phyloP scores from a whole-genome alignment of 2,888 invertebrate genomes.

The Diabrotica balteata region DNA sequence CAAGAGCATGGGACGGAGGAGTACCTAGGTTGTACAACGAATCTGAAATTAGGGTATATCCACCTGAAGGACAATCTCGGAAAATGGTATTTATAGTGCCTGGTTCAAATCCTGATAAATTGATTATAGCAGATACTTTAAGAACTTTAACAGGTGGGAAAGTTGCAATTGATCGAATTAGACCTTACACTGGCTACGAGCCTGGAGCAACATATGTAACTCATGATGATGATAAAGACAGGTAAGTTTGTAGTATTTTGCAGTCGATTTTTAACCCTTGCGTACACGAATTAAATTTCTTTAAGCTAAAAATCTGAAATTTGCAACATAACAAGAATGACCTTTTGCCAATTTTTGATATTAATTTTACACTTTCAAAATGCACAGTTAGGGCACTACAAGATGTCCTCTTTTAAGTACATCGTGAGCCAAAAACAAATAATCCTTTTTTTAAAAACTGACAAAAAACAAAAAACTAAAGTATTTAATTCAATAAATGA shows the following conservation, averaged over 20 bases:
- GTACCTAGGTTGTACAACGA: constrained; percentile 78
- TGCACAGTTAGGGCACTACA: too few relatives aligned
- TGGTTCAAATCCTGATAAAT: constrained; percentile 76
- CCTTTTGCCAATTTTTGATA: too few relatives aligned
- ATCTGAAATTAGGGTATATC: constrained; percentile 78
- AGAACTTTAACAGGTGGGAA: constrained; percentile 81
- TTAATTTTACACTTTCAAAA: too few relatives aligned
- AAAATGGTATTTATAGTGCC: constrained; percentile 85
- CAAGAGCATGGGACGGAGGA: constrained; percentile 85
- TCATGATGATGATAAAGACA: constrained; percentile 65
- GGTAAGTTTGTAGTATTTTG: constrained; percentile 55
- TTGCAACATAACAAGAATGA: too few relatives aligned
- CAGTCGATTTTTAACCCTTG: too few relatives aligned
- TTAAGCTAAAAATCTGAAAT: too few relatives aligned
- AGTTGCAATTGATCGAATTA: constrained; percentile 77
- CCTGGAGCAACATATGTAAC: constrained; percentile 65
- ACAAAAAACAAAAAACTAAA: too few relatives aligned
- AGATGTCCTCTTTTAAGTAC: too few relatives aligned
- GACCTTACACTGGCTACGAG: constrained; percentile 69
- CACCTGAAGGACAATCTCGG: constrained; percentile 77
- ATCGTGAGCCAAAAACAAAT: too few relatives aligned
- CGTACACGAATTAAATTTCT: too few relatives aligned
- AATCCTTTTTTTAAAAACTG: too few relatives aligned
- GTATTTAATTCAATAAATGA: too few relatives aligned
- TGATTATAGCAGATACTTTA: constrained; percentile 76